A percentile compares a stretch with the other conserved stretches of the same genome.
Evolutionary conservation across 2,113 vertebrate species (phyloP).

Genomic region (Sylvia atricapilla): DNA sequence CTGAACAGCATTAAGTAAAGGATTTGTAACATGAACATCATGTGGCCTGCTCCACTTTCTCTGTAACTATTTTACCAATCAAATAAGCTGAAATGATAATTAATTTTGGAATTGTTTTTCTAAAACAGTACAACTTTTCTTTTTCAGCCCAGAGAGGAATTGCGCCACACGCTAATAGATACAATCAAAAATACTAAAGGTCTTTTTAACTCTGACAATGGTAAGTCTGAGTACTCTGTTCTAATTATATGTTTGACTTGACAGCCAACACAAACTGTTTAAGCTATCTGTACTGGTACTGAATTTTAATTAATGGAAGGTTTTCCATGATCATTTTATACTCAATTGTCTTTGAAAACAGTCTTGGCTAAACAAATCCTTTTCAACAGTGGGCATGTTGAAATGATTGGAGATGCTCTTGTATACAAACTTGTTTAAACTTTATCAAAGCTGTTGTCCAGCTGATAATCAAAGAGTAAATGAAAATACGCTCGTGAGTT

Average conservation of each 20-base stretch:
- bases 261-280: background rate
- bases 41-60: background rate
- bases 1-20: background rate
- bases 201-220: conserved; percentile 50
- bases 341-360: background rate
- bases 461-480: background rate
- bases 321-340: background rate
- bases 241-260: background rate
- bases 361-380: background rate
- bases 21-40: background rate
- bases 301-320: background rate
- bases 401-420: background rate
- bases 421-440: background rate
- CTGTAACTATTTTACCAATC: background rate
- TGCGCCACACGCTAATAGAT: conserved; percentile 76
- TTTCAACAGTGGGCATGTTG: background rate
- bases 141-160: conserved; percentile 77
- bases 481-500: background rate
- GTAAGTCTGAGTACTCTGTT: conserved; percentile 67
- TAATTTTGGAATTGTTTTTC: background rate
- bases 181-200: conserved; percentile 49
- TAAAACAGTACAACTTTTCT: background rate
- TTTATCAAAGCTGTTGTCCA: background rate
- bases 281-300: background rate
- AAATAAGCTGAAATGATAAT: background rate